Evolutionary conservation across 2,888 invertebrate species (phyloP), one percentile per base, ranked within the genome.

Genomic region (Dryocosmus kuriphilus): DNA sequence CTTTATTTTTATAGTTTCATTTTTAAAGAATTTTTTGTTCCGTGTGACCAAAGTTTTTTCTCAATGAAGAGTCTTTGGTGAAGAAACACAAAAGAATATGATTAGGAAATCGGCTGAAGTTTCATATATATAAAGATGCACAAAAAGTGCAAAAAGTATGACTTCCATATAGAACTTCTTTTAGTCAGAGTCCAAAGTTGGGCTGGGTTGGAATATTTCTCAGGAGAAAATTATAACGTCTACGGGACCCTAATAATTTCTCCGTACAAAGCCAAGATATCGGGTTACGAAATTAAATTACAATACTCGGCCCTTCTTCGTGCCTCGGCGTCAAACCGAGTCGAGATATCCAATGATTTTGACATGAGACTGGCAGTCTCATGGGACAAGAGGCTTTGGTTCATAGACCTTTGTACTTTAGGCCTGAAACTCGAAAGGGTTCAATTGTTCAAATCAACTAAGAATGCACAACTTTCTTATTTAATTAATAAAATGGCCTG

Each of bases 261-360:
- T 75, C 61, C 46, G 67, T 77, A 74, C 75, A 73, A 79, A 79
- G 82, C 80, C 74, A 76, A 77, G 81, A 84, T 85, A 83, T 89
- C 86, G 82, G 77, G 83, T 90, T 89, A 88, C 88, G 79, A 87
- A 88, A 88, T 85, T 86, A 88, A 88, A 89, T 89, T 85, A 89
- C 87, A 88, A 90, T 88, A 83, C 83, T 78, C 75, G 62, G 79
- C 81, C 76, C 79, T 41, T 24, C 38, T 61, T 71, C 71, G 74
- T 76, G 73, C 62, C 76, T 78, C 80, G 79, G 74, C 81, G 80
- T 82, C 78, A 76, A 77, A 51, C 76, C 65, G 75, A 61, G 63
- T 62, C 80, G 77, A 83, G 84, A 83, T 81, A 80, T 84, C 82
- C 85, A 82, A 85, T 86, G 83, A 84, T 85, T 85, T 86, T 86